Evolutionary conservation across 2,113 vertebrate species (phyloP).

Genomic region (Nannobrachium achirus): DNA sequence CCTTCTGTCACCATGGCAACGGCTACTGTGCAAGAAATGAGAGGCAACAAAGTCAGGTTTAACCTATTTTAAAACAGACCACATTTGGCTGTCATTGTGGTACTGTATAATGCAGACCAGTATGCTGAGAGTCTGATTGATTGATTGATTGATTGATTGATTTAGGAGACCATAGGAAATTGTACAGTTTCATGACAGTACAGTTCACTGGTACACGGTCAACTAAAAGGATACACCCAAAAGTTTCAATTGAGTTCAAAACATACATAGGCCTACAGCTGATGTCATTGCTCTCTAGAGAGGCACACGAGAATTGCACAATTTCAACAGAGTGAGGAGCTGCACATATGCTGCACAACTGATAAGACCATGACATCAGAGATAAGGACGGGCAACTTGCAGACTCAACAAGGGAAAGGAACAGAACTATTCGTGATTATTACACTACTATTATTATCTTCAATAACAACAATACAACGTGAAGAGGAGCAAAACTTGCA

Average conservation of each 20-base stretch:
- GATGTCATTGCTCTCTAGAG: background rate
- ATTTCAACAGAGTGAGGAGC: background rate
- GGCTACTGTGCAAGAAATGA: constrained; percentile 1
- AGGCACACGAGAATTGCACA: too few species aligned
- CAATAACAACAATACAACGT: too few species aligned
- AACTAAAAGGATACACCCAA: too few species aligned
- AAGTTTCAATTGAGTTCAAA: too few species aligned
- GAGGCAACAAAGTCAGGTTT: constrained; percentile 16
- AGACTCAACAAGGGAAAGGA: background rate
- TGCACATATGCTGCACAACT: constrained; percentile 23
- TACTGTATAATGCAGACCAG: background rate
- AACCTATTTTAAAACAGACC: too few species aligned
- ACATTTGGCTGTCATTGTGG: too few species aligned
- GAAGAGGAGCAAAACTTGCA: constrained; percentile 16
- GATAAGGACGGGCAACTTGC: constrained; percentile 13
- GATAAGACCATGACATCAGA: constrained; percentile 36
- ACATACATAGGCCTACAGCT: background rate
- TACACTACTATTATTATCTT: too few species aligned
- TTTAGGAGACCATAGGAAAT: too few species aligned
- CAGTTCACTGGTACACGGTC: background rate
- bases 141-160: too few species aligned
- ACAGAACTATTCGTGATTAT: too few species aligned
- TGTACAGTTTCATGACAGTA: background rate
- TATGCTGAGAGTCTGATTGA: background rate
- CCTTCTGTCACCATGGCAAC: constrained; percentile 80